phyloP scores from a whole-genome alignment of 2,888 invertebrate genomes.

The Drosophila neutralis region DNA sequence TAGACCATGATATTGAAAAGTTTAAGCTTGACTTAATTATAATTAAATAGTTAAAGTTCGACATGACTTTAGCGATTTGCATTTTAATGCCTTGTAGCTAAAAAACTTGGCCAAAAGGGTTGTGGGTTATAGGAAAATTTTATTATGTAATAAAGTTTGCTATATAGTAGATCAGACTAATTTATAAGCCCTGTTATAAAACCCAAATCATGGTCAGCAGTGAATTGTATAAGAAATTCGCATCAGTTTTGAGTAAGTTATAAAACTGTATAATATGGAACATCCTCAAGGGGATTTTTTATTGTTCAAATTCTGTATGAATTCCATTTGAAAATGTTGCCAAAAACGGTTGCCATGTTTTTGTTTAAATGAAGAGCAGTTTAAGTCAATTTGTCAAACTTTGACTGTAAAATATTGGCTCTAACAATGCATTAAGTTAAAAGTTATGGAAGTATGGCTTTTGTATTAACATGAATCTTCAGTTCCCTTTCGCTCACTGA shows the following conservation, averaged over 20 bases:
- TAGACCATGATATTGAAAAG: slow-evolving; percentile 11
- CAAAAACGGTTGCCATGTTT: not conserved
- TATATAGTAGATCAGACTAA: not conserved
- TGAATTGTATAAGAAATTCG: not conserved
- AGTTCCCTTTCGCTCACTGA: not conserved
- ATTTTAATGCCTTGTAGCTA: not conserved
- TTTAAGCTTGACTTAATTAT: not conserved
- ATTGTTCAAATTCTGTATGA: not conserved
- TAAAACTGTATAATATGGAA: not conserved
- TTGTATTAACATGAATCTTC: not conserved
- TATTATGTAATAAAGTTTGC: not conserved
- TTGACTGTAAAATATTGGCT: not conserved
- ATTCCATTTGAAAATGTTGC: not conserved
- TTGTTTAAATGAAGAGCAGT: not conserved
- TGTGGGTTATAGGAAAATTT: not conserved
- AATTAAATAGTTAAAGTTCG: not conserved
- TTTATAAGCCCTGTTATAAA: not conserved
- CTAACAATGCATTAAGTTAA: not conserved
- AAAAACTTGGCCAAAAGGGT: not conserved
- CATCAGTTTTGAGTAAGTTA: not conserved
- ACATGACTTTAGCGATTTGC: not conserved
- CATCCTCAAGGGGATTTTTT: not conserved
- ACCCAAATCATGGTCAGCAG: not conserved
- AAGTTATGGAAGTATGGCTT: not conserved
- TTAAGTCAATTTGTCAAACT: no score